Conservation (phyloP, 2,888 invertebrate species). For the Syrista parreyssii region DNA sequence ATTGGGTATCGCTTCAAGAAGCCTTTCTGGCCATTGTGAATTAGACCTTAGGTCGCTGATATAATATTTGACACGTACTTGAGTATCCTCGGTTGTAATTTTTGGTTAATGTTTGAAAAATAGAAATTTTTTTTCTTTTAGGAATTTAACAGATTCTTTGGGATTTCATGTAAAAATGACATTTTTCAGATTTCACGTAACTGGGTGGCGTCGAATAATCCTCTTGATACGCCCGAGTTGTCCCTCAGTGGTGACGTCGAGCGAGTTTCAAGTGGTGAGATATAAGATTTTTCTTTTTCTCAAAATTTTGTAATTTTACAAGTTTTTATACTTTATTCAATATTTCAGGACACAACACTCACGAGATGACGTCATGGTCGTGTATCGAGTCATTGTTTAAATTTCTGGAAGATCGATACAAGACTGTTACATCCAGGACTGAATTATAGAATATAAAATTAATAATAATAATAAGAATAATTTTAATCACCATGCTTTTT, state of each 20-base stretch:
- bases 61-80: not conserved
- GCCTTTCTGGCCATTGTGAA: conserved; percentile 25
- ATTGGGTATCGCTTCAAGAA: conserved; percentile 22
- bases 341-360: conserved; percentile 70
- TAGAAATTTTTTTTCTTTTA: no score
- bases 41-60: not conserved
- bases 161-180: no score
- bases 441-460: conserved; percentile 24
- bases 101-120: no score
- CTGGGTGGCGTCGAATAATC: conserved; percentile 72
- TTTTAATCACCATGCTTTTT: not conserved
- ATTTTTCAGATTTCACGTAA: conserved; percentile 69
- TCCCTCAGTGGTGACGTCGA: conserved; percentile 68
- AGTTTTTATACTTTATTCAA: not conserved
- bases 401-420: conserved; percentile 68
- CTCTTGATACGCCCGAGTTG: conserved; percentile 69
- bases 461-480: not conserved
- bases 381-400: conserved; percentile 76
- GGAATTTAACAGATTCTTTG: no score
- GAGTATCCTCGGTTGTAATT: no score
- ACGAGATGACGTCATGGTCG: conserved; percentile 78
- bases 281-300: not conserved
- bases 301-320: not conserved
- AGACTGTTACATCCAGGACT: conserved; percentile 21
- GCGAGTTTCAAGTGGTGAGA: conserved; percentile 73